These are phyloP conservation scores for Sorex fumeus DNA, from an alignment of 2,113 vertebrate genomes.

Conservation along the genomic window DNA sequence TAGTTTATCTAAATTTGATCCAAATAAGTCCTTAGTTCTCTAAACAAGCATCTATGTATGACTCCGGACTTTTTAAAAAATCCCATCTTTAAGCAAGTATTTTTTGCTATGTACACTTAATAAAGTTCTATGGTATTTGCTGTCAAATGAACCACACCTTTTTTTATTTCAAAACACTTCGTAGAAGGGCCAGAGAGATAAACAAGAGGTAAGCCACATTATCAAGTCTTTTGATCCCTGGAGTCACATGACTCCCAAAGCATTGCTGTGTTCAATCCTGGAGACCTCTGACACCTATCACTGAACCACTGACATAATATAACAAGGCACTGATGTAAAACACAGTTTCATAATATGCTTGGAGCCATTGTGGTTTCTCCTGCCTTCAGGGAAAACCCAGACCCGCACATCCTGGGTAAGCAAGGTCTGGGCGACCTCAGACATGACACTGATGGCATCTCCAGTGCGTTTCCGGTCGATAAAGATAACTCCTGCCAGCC, in stretches of 20 bases:
- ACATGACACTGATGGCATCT: constrained; percentile 88
- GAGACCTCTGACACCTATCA: too few relatives aligned
- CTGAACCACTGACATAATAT: too few relatives aligned
- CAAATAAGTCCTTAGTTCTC: not conserved
- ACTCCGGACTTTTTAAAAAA: not conserved
- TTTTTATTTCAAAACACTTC: constrained; percentile 1
- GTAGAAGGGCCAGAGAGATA: not conserved
- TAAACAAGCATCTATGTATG: not conserved
- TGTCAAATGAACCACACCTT: not conserved
- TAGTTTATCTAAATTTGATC: not conserved
- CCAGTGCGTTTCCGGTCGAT: constrained; percentile 88
- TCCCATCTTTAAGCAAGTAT: not conserved
- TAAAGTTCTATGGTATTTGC: not conserved
- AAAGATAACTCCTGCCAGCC: constrained; percentile 90
- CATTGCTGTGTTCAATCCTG: too few relatives aligned
- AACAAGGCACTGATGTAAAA: too few relatives aligned
- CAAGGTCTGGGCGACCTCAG: constrained; percentile 86
- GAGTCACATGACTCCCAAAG: too few relatives aligned
- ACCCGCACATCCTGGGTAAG: constrained; percentile 88
- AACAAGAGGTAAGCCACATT: too few relatives aligned
- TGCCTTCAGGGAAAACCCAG: constrained; percentile 90
- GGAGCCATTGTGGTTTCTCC: constrained; percentile 88
- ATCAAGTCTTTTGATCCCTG: too few relatives aligned
- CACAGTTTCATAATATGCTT: too few relatives aligned
- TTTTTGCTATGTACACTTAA: not conserved